phyloP scores from a whole-genome alignment of 2,888 invertebrate species.

The Apotomis capreana region DNA sequence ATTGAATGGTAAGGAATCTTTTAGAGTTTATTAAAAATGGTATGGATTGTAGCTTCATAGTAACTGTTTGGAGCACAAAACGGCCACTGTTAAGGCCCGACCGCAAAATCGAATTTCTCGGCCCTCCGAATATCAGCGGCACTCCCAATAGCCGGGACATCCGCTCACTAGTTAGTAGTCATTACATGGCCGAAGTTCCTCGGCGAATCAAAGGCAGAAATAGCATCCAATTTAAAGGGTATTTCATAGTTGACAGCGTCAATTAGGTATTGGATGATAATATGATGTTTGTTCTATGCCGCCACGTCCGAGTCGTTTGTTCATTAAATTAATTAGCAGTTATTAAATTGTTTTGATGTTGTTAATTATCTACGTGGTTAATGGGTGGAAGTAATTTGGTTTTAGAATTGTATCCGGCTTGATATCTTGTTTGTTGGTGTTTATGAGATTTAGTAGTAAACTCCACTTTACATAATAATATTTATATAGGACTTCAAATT shows the following conservation, averaged over 20 bases:
- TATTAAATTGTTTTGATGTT: constrained; percentile 6
- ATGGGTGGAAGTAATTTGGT: too few species aligned
- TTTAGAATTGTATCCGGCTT: too few species aligned
- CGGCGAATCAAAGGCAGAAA: constrained; percentile 56
- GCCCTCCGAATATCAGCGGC: constrained; percentile 62
- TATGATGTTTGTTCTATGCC: constrained; percentile 10
- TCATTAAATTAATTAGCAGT: constrained; percentile 14
- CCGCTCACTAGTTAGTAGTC: constrained; percentile 66
- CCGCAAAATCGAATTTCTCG: constrained; percentile 68
- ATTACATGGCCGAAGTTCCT: constrained; percentile 65
- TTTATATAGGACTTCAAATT: too few species aligned
- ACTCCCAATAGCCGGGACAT: constrained; percentile 47
- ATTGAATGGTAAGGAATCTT: too few species aligned
- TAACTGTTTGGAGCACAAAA: constrained; percentile 50
- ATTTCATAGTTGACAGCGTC: constrained; percentile 64
- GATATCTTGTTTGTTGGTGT: too few species aligned
- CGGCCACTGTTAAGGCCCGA: constrained; percentile 60
- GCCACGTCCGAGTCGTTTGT: background rate
- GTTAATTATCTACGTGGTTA: background rate
- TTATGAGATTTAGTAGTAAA: too few species aligned
- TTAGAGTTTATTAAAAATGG: too few species aligned
- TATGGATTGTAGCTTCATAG: too few species aligned
- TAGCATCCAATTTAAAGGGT: constrained; percentile 67
- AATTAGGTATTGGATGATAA: constrained; percentile 54
- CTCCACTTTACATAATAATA: too few species aligned